phyloP scores from a whole-genome alignment of 2,113 vertebrate species.

The Pandion haliaetus region DNA sequence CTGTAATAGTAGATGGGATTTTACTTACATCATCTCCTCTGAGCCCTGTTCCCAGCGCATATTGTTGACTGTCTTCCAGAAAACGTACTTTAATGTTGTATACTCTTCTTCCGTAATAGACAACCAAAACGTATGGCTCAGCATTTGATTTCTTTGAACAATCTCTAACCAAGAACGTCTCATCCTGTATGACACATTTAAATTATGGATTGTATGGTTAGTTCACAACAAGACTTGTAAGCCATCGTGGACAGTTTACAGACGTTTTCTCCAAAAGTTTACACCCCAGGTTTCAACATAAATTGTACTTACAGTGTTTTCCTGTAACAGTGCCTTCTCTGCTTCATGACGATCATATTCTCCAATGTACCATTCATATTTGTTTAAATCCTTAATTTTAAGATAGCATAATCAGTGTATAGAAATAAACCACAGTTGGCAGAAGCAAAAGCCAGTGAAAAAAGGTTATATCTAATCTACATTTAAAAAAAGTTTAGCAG shows the following conservation, averaged over 20 bases:
- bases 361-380: conserved; percentile 83
- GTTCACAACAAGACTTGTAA: background rate
- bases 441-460: background rate
- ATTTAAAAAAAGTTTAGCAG: background rate
- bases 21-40: conserved; percentile 82
- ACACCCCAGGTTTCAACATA: background rate
- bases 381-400: conserved; percentile 65
- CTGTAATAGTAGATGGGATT: background rate
- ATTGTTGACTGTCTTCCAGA: conserved; percentile 76
- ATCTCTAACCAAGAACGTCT: conserved; percentile 87
- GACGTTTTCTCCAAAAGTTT: background rate
- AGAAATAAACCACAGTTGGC: background rate
- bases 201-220: background rate
- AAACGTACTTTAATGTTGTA: conserved; percentile 93
- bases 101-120: conserved; percentile 84
- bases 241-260: background rate
- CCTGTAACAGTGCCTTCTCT: conserved; percentile 80
- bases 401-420: background rate
- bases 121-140: conserved; percentile 86
- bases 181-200: conserved; percentile 74
- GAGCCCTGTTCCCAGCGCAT: conserved; percentile 82
- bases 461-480: background rate
- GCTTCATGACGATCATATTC: conserved; percentile 75
- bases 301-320: conserved; percentile 77
- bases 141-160: conserved; percentile 76